Evolutionary conservation across 2,113 vertebrate species (phyloP).

Genomic region (Erythrocercus mccallii): DNA sequence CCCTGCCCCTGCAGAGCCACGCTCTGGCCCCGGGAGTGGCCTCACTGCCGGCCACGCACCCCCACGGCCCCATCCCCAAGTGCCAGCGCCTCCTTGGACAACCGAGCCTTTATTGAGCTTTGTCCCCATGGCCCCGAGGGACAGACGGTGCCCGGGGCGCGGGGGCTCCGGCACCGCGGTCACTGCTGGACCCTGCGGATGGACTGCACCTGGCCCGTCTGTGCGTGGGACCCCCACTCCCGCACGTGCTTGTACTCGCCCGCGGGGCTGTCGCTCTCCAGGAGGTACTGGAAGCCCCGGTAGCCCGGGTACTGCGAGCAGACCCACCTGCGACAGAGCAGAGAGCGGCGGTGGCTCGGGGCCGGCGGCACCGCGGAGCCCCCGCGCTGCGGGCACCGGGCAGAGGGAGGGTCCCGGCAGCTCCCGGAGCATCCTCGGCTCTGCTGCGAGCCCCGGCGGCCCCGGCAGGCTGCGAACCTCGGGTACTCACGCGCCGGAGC

Average conservation of each 20-base stretch:
- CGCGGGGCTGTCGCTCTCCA: constrained; percentile 88
- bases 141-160: not conserved
- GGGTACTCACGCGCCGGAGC: constrained; percentile 86
- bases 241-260: constrained; percentile 91
- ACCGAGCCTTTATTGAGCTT: constrained; percentile 53
- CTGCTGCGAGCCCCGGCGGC: rapidly evolving
- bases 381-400: rapidly evolving
- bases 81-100: not conserved
- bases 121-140: rapidly evolving
- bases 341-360: not conserved
- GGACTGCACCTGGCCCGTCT: constrained; percentile 92
- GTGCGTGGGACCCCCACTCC: constrained; percentile 89
- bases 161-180: not conserved
- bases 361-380: not conserved
- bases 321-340: constrained; percentile 79
- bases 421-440: not conserved
- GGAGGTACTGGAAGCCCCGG: constrained; percentile 91
- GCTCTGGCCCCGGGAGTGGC: rapidly evolving
- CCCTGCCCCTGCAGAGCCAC: not conserved
- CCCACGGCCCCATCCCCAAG: not conserved
- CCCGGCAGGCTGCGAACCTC: not conserved
- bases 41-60: rapidly evolving
- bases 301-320: constrained; percentile 94
- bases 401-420: not conserved
- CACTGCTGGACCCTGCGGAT: constrained; percentile 93